Evolutionary conservation across 2,888 invertebrate species (phyloP).

Genomic region (Caenorhabditis wallacei): DNA sequence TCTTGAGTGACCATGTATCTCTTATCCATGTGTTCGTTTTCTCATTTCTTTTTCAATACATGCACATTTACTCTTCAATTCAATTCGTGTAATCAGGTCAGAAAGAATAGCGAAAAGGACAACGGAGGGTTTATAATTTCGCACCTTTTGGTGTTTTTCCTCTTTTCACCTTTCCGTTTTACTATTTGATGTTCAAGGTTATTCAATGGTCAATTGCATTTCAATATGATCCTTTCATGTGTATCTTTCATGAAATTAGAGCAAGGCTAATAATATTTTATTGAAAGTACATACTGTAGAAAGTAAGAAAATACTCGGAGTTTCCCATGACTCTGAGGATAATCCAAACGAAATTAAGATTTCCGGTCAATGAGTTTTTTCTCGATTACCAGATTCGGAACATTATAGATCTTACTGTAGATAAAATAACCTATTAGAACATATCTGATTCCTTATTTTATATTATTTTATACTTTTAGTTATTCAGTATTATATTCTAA

Average conservation of each 20-base stretch:
- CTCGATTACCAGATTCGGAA: neutral
- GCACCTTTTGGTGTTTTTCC: slow-evolving; percentile 37
- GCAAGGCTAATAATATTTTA: neutral
- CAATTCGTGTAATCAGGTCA: slow-evolving; percentile 35
- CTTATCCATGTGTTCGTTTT: slow-evolving; percentile 44
- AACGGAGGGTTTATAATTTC: slow-evolving; percentile 35
- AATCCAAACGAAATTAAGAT: neutral
- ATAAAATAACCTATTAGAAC: neutral
- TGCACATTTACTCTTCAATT: slow-evolving; percentile 34
- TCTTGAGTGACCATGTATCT: slow-evolving; percentile 42
- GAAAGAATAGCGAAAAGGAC: neutral
- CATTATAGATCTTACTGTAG: neutral
- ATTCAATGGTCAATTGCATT: slow-evolving; percentile 47
- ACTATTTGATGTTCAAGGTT: slow-evolving; percentile 53
- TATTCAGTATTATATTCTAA: slow-evolving; percentile 11
- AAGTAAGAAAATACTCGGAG: too few relatives aligned
- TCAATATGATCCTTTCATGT: neutral
- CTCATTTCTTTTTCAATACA: slow-evolving; percentile 16
- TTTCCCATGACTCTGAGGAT: too few relatives aligned
- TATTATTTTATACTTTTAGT: slow-evolving; percentile 10
- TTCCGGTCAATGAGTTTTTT: slow-evolving; percentile 20
- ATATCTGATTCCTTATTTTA: slow-evolving; percentile 3
- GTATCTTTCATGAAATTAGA: slow-evolving; percentile 1
- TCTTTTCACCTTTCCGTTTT: slow-evolving; percentile 46
- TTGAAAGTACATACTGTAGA: neutral